A percentile compares a stretch with the other conserved stretches of the same genome.
phyloP scores from a whole-genome alignment of 2,113 vertebrate genomes.

The Menura novaehollandiae region DNA sequence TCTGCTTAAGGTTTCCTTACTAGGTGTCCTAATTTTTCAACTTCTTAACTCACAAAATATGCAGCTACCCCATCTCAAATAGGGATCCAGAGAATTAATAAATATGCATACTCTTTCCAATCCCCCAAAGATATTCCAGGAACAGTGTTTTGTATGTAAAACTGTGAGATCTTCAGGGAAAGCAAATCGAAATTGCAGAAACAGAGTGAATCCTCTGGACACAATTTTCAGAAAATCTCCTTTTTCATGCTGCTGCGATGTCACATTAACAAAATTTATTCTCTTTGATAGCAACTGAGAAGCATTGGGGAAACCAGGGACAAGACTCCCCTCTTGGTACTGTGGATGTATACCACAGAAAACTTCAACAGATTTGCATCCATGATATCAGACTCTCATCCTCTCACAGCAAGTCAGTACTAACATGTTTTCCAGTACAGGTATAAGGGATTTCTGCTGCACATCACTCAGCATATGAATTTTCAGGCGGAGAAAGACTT shows the following conservation, averaged over 20 bases:
- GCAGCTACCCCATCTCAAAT: neutral
- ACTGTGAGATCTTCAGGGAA: neutral
- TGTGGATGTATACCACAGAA: neutral
- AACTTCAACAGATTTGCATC: neutral
- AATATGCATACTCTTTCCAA: neutral
- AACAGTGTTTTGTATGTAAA: neutral
- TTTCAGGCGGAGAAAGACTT: neutral
- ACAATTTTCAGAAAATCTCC: neutral
- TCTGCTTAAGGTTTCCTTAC: neutral
- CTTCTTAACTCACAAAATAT: neutral
- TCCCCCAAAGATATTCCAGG: neutral
- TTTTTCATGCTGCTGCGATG: neutral
- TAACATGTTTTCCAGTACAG: neutral
- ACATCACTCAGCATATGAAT: conserved; percentile 5
- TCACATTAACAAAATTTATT: neutral
- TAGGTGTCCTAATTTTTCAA: neutral
- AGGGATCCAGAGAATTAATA: neutral
- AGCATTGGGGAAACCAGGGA: neutral
- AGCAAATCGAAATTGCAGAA: neutral
- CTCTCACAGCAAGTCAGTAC: neutral
- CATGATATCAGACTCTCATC: neutral
- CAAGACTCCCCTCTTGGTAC: neutral
- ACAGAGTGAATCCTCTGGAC: neutral
- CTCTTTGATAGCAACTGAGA: neutral
- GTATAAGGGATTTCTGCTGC: neutral